These are phyloP conservation scores for Hemicrepidius hirtus DNA, from an alignment of 2,888 invertebrate species.

Conservation along the genomic window DNA sequence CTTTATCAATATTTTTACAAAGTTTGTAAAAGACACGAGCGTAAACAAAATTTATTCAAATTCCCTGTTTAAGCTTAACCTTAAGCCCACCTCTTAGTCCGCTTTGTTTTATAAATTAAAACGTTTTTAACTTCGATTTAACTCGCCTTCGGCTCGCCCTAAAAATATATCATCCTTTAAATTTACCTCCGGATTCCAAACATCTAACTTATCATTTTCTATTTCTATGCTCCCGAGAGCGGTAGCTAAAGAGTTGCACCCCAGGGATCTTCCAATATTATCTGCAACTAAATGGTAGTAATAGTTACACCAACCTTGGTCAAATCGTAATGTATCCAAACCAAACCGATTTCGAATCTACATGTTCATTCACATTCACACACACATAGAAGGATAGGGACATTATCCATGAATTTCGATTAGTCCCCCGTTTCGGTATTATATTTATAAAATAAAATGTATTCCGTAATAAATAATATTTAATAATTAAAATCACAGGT, in stretches of 20 bases:
- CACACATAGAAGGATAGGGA: too few relatives aligned
- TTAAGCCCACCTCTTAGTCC: conserved; percentile 3
- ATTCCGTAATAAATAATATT: too few relatives aligned
- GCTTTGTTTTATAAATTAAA: conserved; percentile 24
- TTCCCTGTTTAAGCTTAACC: conserved; percentile 12
- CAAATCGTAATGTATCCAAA: background rate
- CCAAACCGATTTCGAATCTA: too few relatives aligned
- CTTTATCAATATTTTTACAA: conserved; percentile 10
- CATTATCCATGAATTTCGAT: too few relatives aligned
- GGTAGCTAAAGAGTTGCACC: conserved; percentile 15
- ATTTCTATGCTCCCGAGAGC: conserved; percentile 22
- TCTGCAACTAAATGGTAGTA: conserved; percentile 17
- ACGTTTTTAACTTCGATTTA: conserved; percentile 26
- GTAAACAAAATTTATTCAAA: background rate
- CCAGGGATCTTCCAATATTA: conserved; percentile 11
- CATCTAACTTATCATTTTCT: conserved; percentile 25
- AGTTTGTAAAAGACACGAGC: conserved; percentile 2
- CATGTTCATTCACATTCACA: too few relatives aligned
- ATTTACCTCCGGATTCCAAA: conserved; percentile 3
- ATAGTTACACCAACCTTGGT: conserved; percentile 14
- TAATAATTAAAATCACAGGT: too few relatives aligned
- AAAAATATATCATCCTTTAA: conserved; percentile 24
- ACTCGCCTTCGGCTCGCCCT: background rate
- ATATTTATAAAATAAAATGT: too few relatives aligned
- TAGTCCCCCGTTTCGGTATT: too few relatives aligned